These are phyloP conservation scores for Nemoura dubitans DNA, from an alignment of 2,888 invertebrate species.

Conservation along the genomic window DNA sequence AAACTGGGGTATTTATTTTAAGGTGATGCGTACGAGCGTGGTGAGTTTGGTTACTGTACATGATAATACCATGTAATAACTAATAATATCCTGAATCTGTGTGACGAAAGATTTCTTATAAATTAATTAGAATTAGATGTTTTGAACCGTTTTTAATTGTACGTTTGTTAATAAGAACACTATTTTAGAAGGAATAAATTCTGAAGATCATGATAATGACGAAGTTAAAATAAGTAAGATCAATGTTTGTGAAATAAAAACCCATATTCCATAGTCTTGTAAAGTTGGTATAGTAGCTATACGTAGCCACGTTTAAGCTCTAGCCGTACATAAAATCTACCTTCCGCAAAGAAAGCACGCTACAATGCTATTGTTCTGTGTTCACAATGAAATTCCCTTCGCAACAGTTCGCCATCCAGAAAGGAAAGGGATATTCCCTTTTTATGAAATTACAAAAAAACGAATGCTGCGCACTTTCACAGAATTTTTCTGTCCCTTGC, in stretches of 20 bases:
- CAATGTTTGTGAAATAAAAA: neutral
- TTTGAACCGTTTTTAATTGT: no score
- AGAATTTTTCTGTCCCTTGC: neutral
- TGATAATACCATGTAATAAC: no score
- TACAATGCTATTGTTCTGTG: neutral
- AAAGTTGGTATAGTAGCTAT: neutral
- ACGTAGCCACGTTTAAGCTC: neutral
- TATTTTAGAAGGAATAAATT: neutral
- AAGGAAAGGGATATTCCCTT: neutral
- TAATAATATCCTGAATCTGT: no score
- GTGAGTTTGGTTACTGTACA: no score
- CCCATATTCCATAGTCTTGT: neutral
- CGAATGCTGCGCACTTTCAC: neutral
- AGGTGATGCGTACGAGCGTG: no score
- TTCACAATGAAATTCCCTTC: neutral
- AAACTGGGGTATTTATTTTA: no score
- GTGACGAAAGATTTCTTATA: no score
- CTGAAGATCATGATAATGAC: neutral
- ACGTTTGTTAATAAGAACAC: neutral
- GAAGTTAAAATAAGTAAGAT: neutral
- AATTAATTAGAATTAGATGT: no score
- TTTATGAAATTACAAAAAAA: slow-evolving; percentile 1
- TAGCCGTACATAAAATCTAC: neutral
- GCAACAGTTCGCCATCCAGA: neutral
- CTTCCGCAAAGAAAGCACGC: neutral